Evolutionary conservation across 1,140 invertebrate genomes (phyloP).

Genomic region (Goniozus legneri): DNA sequence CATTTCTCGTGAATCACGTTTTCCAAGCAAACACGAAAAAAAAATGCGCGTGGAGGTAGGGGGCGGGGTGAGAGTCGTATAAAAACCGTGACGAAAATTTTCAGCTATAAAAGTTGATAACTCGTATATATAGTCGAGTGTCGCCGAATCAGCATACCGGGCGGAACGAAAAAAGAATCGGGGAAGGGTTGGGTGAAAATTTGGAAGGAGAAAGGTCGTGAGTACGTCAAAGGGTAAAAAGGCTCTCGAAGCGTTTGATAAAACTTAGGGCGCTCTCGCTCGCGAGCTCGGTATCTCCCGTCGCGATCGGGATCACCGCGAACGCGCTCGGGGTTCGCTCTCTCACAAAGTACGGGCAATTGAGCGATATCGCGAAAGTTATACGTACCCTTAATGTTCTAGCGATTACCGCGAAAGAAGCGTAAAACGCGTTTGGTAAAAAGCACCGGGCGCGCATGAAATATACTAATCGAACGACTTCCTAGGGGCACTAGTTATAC

Average conservation of each 20-base stretch:
- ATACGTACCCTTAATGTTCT: background rate
- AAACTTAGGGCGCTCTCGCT: too few relatives aligned
- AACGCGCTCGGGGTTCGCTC: background rate
- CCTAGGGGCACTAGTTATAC: constrained; percentile 7
- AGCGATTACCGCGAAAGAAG: constrained; percentile 2
- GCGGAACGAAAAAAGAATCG: too few relatives aligned
- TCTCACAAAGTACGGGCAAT: background rate
- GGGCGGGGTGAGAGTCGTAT: too few relatives aligned
- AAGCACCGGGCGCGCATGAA: constrained; percentile 13
- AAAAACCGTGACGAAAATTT: too few relatives aligned
- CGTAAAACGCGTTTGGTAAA: background rate
- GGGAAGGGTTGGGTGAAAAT: background rate
- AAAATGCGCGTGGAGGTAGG: too few relatives aligned
- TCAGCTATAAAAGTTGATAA: too few relatives aligned
- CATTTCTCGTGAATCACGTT: too few relatives aligned
- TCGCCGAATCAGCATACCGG: too few relatives aligned
- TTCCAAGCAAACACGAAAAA: too few relatives aligned
- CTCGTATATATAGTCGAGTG: too few relatives aligned
- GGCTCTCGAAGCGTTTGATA: too few relatives aligned
- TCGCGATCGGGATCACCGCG: background rate
- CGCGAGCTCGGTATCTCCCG: background rate
- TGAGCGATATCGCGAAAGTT: constrained; percentile 1
- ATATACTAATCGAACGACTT: constrained; percentile 26
- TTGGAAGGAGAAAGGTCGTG: background rate
- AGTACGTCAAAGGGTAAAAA: too few relatives aligned